Conservation (phyloP, 2,888 invertebrate genomes). For the Dolichopus griseipennis region DNA sequence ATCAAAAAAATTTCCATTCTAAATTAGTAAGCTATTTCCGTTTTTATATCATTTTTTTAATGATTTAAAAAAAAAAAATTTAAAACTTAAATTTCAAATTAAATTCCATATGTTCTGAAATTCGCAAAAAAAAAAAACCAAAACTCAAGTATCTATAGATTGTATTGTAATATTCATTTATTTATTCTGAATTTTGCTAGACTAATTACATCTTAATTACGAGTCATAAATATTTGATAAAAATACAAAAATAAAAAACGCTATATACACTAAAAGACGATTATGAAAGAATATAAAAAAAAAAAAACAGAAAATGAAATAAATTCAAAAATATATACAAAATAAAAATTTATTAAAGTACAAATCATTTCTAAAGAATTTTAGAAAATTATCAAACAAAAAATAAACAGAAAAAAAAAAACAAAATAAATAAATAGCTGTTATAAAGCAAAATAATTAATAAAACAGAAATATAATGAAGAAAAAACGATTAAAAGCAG, state of each 20-base stretch:
- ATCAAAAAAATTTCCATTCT: not conserved
- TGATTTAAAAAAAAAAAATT: no score
- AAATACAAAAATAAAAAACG: not conserved
- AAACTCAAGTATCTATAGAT: no score
- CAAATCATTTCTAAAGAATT: constrained; percentile 1
- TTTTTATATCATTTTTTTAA: not conserved
- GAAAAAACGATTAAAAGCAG: not conserved
- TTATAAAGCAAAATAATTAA: no score
- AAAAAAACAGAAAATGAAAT: not conserved
- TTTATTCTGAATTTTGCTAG: not conserved
- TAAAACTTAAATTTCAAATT: no score
- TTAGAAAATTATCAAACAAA: not conserved
- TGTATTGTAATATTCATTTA: not conserved
- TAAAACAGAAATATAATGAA: not conserved
- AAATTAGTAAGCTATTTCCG: not conserved
- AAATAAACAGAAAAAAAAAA: not conserved
- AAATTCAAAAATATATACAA: not conserved
- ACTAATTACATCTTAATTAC: constrained; percentile 2
- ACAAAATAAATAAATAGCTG: not conserved
- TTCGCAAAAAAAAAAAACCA: no score
- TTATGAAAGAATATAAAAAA: not conserved
- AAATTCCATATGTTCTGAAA: no score
- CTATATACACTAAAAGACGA: not conserved
- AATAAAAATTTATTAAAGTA: not conserved
- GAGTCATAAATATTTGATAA: constrained; percentile 3